Evolutionary conservation across 2,113 vertebrate species (phyloP).

Genomic region (Sisor rabdophorus): DNA sequence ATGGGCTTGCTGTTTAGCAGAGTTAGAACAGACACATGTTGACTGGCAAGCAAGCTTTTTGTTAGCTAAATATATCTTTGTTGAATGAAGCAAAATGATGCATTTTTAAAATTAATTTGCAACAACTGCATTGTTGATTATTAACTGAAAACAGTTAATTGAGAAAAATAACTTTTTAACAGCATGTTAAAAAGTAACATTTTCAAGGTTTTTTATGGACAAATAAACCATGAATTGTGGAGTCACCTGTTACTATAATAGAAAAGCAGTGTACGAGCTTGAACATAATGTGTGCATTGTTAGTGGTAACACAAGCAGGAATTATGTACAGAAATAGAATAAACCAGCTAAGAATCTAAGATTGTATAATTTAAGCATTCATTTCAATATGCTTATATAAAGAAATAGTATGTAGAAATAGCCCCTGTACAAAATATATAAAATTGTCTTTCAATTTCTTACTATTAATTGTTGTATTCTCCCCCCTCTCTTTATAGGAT

Average conservation of each 20-base stretch:
- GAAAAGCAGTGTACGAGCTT: not conserved
- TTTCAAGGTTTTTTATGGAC: not conserved
- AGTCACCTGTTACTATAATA: not conserved
- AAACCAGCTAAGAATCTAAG: not conserved
- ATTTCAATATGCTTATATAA: not conserved
- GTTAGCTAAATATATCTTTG: not conserved
- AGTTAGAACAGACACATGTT: not conserved
- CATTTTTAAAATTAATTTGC: no score
- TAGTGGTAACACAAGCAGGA: not conserved
- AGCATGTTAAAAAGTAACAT: constrained; percentile 12
- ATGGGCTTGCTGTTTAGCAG: not conserved
- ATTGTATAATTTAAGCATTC: not conserved
- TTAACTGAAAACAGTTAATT: not conserved
- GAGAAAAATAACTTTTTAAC: no score
- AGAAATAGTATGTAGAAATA: not conserved
- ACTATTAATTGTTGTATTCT: not conserved
- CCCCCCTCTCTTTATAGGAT: constrained; percentile 47
- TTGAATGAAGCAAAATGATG: no score
- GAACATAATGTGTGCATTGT: no score
- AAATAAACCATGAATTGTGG: not conserved
- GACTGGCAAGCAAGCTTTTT: not conserved
- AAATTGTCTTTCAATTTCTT: constrained; percentile 2
- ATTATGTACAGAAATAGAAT: not conserved
- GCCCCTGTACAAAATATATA: not conserved
- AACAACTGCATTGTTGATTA: not conserved